Evolutionary conservation across 1,140 invertebrate genomes (phyloP).

Genomic region (Amyelois transitella): DNA sequence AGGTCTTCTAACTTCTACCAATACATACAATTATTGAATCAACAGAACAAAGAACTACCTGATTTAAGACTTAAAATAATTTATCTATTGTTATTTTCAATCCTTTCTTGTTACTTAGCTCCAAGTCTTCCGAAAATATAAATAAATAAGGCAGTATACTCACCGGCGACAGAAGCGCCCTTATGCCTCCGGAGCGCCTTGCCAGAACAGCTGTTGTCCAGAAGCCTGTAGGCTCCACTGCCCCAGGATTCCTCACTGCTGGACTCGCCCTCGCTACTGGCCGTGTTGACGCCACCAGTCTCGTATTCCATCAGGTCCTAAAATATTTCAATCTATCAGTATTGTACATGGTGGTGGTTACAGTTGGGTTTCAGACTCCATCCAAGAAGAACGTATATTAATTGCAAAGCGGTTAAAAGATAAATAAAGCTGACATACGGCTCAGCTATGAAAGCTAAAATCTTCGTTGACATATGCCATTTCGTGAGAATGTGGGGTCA

Average conservation of each 20-base stretch:
- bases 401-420: too few species aligned
- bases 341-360: constrained; percentile 38
- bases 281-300: constrained; percentile 26
- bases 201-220: constrained; percentile 15
- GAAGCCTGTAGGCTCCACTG: constrained; percentile 2
- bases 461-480: too few species aligned
- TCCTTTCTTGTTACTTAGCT: not conserved
- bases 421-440: too few species aligned
- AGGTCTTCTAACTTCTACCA: too few species aligned
- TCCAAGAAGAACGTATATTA: too few species aligned
- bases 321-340: not conserved
- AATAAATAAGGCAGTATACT: not conserved
- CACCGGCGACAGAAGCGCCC: constrained; percentile 37
- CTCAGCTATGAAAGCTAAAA: too few species aligned
- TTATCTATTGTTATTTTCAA: too few species aligned
- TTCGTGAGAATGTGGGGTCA: too few species aligned
- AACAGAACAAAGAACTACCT: too few species aligned
- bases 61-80: too few species aligned
- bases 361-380: too few species aligned
- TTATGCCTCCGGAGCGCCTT: constrained; percentile 32
- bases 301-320: constrained; percentile 60
- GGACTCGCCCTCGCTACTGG: constrained; percentile 11
- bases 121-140: not conserved
- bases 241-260: constrained; percentile 25
- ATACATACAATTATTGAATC: too few species aligned